Evolutionary conservation across 2,888 invertebrate species (phyloP).

Genomic region (Selenia dentaria): DNA sequence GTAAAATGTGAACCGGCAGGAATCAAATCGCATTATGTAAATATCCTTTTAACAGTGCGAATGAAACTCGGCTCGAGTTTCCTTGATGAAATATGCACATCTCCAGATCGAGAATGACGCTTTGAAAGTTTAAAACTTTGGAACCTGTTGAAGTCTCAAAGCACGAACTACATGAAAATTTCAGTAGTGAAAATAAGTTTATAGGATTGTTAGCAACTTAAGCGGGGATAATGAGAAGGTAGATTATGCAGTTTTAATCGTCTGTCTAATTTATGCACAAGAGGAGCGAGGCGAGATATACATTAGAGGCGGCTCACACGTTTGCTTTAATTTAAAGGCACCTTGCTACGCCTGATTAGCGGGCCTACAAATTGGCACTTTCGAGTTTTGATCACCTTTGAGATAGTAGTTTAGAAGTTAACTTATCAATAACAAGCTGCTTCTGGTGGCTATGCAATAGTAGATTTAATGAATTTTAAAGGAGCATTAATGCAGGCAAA

Average conservation of each 20-base stretch:
- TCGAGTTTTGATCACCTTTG: too few relatives aligned
- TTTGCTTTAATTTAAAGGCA: too few relatives aligned
- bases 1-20: neutral
- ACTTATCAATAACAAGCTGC: too few relatives aligned
- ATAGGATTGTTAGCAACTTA: slow-evolving; percentile 36
- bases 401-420: too few relatives aligned
- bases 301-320: too few relatives aligned
- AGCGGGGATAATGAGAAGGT: neutral
- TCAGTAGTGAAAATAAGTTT: slow-evolving; percentile 41
- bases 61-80: slow-evolving; percentile 30
- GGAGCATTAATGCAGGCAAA: too few relatives aligned
- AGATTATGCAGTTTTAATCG: slow-evolving; percentile 31
- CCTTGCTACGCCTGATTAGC: too few relatives aligned
- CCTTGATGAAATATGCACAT: slow-evolving; percentile 71
- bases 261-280: slow-evolving; percentile 34
- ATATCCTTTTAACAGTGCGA: slow-evolving; percentile 8
- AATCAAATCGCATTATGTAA: slow-evolving; percentile 19
- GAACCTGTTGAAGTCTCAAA: slow-evolving; percentile 59
- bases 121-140: slow-evolving; percentile 54
- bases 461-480: too few relatives aligned
- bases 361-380: too few relatives aligned
- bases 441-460: too few relatives aligned
- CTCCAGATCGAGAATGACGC: slow-evolving; percentile 55
- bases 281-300: too few relatives aligned
- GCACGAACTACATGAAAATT: slow-evolving; percentile 49